These are phyloP conservation scores for Struthio camelus DNA, from an alignment of 2,113 vertebrate species.

Conservation along the genomic window DNA sequence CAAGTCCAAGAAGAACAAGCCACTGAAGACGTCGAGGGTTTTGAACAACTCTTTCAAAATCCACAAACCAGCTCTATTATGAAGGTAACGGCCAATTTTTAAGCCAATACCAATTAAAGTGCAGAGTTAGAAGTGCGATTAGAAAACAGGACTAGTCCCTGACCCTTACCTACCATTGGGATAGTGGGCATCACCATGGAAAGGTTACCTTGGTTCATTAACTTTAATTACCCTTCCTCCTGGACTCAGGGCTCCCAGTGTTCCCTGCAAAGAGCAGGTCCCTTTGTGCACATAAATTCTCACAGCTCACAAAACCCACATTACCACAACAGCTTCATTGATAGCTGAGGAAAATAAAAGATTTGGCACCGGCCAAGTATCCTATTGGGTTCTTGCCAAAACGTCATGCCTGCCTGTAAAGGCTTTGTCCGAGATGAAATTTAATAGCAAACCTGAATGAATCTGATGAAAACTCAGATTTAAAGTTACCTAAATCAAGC, in stretches of 20 bases:
- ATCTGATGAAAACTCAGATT: conserved; percentile 45
- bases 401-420: conserved; percentile 70
- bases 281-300: conserved; percentile 83
- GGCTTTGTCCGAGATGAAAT: conserved; percentile 67
- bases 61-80: neutral
- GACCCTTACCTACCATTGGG: conserved; percentile 73
- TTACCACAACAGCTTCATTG: conserved; percentile 84
- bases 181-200: conserved; percentile 73
- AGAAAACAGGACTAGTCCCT: conserved; percentile 58
- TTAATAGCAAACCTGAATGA: conserved; percentile 73
- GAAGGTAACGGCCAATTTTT: conserved; percentile 13
- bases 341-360: conserved; percentile 78
- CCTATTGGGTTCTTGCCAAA: conserved; percentile 76
- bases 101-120: conserved; percentile 36
- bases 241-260: conserved; percentile 77
- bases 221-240: conserved; percentile 83
- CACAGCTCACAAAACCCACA: conserved; percentile 83
- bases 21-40: neutral
- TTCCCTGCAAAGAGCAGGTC: conserved; percentile 82
- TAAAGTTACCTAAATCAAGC: conserved; percentile 52
- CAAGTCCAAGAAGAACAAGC: conserved; percentile 26
- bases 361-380: conserved; percentile 76
- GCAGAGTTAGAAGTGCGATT: neutral
- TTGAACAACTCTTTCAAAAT: conserved; percentile 37
- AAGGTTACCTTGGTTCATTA: conserved; percentile 83